phyloP scores from a whole-genome alignment of 2,888 invertebrate species.

The Ganaspis brasiliensis region DNA sequence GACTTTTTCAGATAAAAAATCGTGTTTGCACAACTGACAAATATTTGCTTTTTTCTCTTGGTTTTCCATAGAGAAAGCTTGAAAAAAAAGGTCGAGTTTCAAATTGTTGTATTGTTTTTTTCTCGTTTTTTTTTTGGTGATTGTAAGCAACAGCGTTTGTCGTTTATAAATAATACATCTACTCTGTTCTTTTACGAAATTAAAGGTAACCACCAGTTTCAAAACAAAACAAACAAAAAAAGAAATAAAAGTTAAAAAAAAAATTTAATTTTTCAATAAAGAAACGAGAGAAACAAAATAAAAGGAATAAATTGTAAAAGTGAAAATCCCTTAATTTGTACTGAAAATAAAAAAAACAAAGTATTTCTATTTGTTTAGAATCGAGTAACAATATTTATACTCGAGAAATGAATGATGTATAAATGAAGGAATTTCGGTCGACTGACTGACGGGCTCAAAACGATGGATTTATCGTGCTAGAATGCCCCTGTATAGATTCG shows the following conservation, averaged over 20 bases:
- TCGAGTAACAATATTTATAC: slow-evolving; percentile 17
- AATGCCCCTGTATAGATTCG: slow-evolving; percentile 22
- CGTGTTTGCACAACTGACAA: background rate
- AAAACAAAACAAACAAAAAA: background rate
- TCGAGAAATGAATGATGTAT: background rate
- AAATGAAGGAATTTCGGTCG: slow-evolving; percentile 24
- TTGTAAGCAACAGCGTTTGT: background rate
- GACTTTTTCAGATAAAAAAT: background rate
- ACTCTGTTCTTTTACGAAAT: slow-evolving; percentile 2
- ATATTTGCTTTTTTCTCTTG: background rate
- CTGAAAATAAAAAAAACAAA: background rate
- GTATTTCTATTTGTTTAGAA: background rate
- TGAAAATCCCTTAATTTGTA: too few species aligned
- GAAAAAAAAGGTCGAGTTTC: background rate
- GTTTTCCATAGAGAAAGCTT: background rate
- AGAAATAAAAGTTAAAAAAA: background rate
- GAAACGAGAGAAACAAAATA: too few species aligned
- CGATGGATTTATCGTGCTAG: slow-evolving; percentile 34
- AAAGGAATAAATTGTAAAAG: too few species aligned
- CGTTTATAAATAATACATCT: slow-evolving; percentile 13
- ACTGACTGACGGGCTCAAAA: slow-evolving; percentile 7
- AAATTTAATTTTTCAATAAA: too few species aligned
- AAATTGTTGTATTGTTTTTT: background rate
- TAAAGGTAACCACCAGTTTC: background rate
- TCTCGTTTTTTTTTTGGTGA: background rate